Evolutionary conservation across 2,113 vertebrate species (phyloP).

Genomic region (Gasterosteus aculeatus): DNA sequence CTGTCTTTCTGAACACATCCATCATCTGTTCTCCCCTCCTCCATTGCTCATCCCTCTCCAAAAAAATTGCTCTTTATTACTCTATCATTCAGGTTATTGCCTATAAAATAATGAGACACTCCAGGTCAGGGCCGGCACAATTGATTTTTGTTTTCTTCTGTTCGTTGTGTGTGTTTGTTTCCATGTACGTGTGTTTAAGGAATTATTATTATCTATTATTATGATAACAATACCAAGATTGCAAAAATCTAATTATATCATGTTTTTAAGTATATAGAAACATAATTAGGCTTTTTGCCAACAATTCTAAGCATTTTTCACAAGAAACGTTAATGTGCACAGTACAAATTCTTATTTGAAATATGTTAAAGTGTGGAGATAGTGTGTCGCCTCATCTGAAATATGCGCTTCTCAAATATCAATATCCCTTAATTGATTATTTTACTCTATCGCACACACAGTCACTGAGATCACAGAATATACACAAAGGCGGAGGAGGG

Average conservation of each 20-base stretch:
- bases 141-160: conserved; percentile 65
- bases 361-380: background rate
- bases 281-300: background rate
- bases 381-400: background rate
- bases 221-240: background rate
- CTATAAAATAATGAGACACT: conserved; percentile 80
- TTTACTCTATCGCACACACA: conserved; percentile 20
- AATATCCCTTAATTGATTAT: conserved; percentile 7
- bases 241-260: background rate
- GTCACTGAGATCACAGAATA: conserved; percentile 35
- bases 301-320: background rate
- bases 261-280: background rate
- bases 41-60: conserved; percentile 68
- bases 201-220: conserved; percentile 34
- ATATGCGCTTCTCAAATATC: conserved; percentile 42
- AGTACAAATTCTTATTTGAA: too few species aligned
- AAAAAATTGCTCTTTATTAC: conserved; percentile 83
- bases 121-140: conserved; percentile 75
- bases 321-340: background rate
- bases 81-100: conserved; percentile 81
- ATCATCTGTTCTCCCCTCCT: conserved; percentile 62
- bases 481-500: conserved; percentile 32
- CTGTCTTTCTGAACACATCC: conserved; percentile 77
- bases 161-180: conserved; percentile 18
- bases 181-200: conserved; percentile 21